These are phyloP conservation scores for Hypanus sabinus DNA, from an alignment of 2,113 vertebrate genomes.

Conservation along the genomic window DNA sequence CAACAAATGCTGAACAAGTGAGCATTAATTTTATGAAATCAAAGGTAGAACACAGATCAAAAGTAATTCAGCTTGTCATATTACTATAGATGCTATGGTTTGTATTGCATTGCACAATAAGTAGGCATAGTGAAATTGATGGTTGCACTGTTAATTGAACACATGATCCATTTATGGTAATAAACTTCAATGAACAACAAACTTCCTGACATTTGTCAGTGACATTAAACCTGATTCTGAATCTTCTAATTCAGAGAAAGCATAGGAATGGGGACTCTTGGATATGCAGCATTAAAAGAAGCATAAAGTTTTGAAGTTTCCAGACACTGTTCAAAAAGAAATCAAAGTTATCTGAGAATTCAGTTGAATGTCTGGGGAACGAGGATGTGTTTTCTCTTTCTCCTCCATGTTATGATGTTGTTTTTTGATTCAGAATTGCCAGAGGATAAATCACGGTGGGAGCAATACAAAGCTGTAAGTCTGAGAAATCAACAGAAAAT, in stretches of 20 bases:
- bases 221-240: too few relatives aligned
- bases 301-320: neutral
- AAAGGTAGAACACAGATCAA: neutral
- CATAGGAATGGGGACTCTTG: neutral
- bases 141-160: neutral
- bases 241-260: neutral
- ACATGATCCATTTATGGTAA: neutral
- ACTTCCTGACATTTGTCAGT: too few relatives aligned
- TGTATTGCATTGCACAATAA: neutral
- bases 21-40: neutral
- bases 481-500: too few relatives aligned
- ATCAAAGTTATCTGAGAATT: too few relatives aligned
- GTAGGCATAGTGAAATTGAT: neutral
- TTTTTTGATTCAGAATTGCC: neutral
- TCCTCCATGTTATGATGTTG: neutral
- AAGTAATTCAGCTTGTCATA: neutral
- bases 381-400: neutral
- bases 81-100: neutral
- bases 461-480: too few relatives aligned
- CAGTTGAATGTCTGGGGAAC: too few relatives aligned
- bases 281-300: neutral
- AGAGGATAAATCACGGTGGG: neutral
- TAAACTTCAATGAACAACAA: neutral
- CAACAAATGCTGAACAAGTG: neutral
- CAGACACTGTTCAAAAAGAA: neutral